phyloP scores from a whole-genome alignment of 2,113 vertebrate genomes.

The Mugil cephalus region DNA sequence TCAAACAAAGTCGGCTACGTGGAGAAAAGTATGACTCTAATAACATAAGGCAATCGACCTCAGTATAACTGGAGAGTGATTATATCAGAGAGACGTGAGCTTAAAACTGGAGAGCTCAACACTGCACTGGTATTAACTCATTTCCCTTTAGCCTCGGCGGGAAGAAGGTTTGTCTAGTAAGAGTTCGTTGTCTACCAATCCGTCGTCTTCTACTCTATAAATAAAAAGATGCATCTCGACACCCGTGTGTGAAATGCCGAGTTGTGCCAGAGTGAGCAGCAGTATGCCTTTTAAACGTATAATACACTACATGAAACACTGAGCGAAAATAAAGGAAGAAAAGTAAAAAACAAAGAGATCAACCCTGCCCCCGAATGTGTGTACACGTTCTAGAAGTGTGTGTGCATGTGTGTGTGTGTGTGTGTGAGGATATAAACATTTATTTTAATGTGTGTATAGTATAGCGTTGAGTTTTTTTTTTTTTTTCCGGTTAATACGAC shows the following conservation, averaged over 20 bases:
- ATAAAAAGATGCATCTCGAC: constrained; percentile 44
- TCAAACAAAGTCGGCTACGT: constrained; percentile 48
- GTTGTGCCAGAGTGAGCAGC: constrained; percentile 56
- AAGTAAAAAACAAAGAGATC: constrained; percentile 66
- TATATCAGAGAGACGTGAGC: constrained; percentile 58
- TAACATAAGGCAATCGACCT: constrained; percentile 75
- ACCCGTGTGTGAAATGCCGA: constrained; percentile 40
- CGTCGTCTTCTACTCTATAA: constrained; percentile 56
- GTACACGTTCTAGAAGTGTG: constrained; percentile 56
- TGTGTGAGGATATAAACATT: constrained; percentile 45
- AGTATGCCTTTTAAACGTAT: constrained; percentile 56
- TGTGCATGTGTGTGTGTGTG: constrained; percentile 31
- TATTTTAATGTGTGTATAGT: constrained; percentile 48
- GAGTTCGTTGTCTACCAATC: constrained; percentile 58
- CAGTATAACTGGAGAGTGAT: constrained; percentile 59
- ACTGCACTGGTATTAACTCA: constrained; percentile 30
- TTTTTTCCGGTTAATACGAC: constrained; percentile 47
- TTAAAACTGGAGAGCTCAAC: constrained; percentile 56
- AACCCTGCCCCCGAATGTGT: constrained; percentile 81
- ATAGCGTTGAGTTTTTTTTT: constrained; percentile 38
- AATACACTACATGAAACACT: constrained; percentile 68
- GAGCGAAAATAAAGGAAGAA: constrained; percentile 57
- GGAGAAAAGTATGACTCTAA: constrained; percentile 58
- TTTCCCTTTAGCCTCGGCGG: constrained; percentile 53
- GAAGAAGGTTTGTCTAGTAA: constrained; percentile 35